Conservation (phyloP, 2,888 invertebrate species). For the Drosophila robusta region DNA sequence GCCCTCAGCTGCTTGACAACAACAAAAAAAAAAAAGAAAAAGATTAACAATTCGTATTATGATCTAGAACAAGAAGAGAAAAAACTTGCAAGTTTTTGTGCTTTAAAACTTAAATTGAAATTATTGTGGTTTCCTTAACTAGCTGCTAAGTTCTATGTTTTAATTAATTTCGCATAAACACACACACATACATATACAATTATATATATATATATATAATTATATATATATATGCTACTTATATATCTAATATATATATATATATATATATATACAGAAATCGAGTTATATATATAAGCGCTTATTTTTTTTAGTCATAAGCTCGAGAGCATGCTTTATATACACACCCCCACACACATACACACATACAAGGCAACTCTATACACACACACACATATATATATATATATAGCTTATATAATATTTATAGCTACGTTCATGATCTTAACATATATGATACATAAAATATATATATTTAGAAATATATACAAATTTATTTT, state of each 20-base stretch:
- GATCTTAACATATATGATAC: slow-evolving; percentile 42
- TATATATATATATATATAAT: slow-evolving; percentile 33
- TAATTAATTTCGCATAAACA: slow-evolving; percentile 34
- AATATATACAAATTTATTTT: slow-evolving; percentile 35
- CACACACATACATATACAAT: slow-evolving; percentile 10
- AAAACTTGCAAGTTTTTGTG: slow-evolving; percentile 40
- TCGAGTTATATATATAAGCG: slow-evolving; percentile 20
- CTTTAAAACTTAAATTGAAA: slow-evolving; percentile 64
- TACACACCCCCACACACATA: slow-evolving; percentile 10
- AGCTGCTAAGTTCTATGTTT: slow-evolving; percentile 61
- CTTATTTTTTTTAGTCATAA: slow-evolving; percentile 59
- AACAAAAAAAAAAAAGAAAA: slow-evolving; percentile 14
- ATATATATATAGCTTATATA: slow-evolving; percentile 29
- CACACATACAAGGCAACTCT: slow-evolving; percentile 1
- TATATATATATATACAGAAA: slow-evolving; percentile 25
- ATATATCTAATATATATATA: slow-evolving; percentile 7
- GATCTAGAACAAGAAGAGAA: slow-evolving; percentile 13
- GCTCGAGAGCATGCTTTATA: slow-evolving; percentile 67
- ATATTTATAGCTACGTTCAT: slow-evolving; percentile 45
- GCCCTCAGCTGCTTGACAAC: too few species aligned
- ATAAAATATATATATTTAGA: slow-evolving; percentile 29
- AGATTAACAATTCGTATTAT: slow-evolving; percentile 32
- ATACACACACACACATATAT: slow-evolving; percentile 13
- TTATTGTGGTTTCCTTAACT: slow-evolving; percentile 76
- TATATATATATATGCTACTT: slow-evolving; percentile 14